These are phyloP conservation scores for Suncus etruscus DNA, from an alignment of 2,113 vertebrate genomes.

Conservation along the genomic window DNA sequence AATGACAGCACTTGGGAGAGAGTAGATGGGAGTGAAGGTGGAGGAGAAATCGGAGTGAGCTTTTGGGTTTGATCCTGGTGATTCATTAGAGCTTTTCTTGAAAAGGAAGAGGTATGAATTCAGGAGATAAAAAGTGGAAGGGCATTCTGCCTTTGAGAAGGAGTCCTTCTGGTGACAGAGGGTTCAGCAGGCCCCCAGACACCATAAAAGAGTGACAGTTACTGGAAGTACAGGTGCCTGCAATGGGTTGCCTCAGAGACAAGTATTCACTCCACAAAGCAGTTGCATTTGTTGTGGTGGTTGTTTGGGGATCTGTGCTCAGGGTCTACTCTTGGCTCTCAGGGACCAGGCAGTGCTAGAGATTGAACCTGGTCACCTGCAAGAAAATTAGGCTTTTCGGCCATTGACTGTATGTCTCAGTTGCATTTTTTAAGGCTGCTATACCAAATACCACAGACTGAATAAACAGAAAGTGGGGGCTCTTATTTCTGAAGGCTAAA, in stretches of 20 bases:
- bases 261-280: not conserved
- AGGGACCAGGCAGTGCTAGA: too few species aligned
- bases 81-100: not conserved
- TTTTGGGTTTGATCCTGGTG: not conserved
- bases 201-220: not conserved
- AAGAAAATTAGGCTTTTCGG: not conserved
- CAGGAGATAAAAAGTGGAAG: not conserved
- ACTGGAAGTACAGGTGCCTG: accelerated
- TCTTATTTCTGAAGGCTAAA: not conserved
- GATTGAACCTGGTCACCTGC: too few species aligned
- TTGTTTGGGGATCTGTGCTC: too few species aligned
- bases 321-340: too few species aligned
- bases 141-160: not conserved
- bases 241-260: not conserved
- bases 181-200: not conserved
- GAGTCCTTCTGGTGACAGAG: not conserved
- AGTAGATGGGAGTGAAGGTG: not conserved
- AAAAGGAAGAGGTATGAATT: not conserved
- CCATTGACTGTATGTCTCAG: too few species aligned
- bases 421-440: not conserved
- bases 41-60: not conserved
- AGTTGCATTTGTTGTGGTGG: too few species aligned
- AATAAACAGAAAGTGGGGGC: not conserved
- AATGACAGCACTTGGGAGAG: not conserved
- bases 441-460: not conserved